phyloP scores from a whole-genome alignment of 37 sponge, comb jelly and placozoan species.

The Beroe forskalii region DNA sequence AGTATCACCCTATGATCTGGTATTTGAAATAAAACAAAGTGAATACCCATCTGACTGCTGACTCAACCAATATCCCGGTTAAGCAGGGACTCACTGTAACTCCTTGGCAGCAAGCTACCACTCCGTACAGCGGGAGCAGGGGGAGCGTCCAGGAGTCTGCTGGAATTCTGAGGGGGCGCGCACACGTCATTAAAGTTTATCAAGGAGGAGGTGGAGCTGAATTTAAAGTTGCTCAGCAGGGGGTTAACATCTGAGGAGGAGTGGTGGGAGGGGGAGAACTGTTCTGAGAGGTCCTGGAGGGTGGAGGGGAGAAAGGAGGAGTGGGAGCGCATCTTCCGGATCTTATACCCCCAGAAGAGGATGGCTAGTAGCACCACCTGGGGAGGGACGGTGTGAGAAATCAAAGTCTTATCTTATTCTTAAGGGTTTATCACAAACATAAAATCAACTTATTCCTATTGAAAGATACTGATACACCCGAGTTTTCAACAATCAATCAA shows the following conservation, averaged over 20 bases:
- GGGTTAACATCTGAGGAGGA: background rate
- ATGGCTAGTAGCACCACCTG: conserved; percentile 47
- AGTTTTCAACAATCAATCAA: background rate
- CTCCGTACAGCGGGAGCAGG: background rate
- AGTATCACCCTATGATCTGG: too few relatives aligned
- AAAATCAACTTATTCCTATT: background rate
- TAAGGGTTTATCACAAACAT: background rate
- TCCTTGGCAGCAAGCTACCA: background rate
- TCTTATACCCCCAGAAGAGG: conserved; percentile 14
- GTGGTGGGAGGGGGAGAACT: background rate
- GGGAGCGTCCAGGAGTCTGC: background rate
- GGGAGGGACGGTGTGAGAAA: background rate
- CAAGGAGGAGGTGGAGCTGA: background rate
- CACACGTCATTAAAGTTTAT: conserved; percentile 58
- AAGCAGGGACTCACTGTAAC: conserved; percentile 22
- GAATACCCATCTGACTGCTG: too few relatives aligned
- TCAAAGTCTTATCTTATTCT: background rate
- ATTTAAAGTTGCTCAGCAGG: background rate
- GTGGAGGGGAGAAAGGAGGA: conserved; percentile 37
- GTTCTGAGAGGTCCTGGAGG: conserved; percentile 1
- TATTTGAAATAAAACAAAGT: too few relatives aligned
- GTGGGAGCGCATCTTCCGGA: background rate
- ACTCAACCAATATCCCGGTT: conserved; percentile 45
- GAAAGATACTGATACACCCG: background rate
- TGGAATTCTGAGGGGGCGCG: conserved; percentile 1